phyloP scores from a whole-genome alignment of 2,797 vertebrate genomes.

The Lateolabrax maculatus region DNA sequence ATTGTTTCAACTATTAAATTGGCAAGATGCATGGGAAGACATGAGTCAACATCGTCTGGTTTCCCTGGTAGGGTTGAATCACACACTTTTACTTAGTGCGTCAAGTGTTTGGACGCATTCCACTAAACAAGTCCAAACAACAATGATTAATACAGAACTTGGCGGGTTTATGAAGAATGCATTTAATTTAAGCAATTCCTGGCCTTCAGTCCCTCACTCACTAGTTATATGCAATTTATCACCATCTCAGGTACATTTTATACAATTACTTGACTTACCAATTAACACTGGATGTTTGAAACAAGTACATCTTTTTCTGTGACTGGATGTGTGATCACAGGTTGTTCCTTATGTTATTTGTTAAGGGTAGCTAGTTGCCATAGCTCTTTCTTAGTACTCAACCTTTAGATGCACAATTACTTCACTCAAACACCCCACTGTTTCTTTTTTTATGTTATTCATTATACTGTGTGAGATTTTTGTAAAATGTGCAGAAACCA shows the following conservation, averaged over 20 bases:
- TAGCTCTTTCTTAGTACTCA: background rate
- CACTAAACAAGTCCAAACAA: background rate
- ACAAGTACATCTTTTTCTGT: background rate
- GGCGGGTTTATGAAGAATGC: background rate
- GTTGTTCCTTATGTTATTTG: constrained; percentile 6
- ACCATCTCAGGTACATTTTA: background rate
- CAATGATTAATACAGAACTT: background rate
- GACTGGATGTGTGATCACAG: background rate
- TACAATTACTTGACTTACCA: background rate
- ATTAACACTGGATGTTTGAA: background rate
- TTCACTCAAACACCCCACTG: background rate
- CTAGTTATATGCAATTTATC: background rate
- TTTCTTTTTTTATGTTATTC: background rate
- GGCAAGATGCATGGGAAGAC: background rate
- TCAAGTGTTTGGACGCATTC: background rate
- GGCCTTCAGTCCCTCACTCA: too few species aligned
- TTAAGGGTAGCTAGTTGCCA: constrained; percentile 9
- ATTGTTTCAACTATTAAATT: background rate
- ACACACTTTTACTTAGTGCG: background rate
- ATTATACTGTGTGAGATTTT: background rate
- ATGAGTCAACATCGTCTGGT: background rate
- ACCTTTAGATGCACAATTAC: background rate
- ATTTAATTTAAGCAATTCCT: too few species aligned
- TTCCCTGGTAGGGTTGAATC: background rate
- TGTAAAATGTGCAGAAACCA: background rate